Conservation (phyloP, 37 sponge, comb jelly and placozoan species). For the Bolinopsis microptera region DNA sequence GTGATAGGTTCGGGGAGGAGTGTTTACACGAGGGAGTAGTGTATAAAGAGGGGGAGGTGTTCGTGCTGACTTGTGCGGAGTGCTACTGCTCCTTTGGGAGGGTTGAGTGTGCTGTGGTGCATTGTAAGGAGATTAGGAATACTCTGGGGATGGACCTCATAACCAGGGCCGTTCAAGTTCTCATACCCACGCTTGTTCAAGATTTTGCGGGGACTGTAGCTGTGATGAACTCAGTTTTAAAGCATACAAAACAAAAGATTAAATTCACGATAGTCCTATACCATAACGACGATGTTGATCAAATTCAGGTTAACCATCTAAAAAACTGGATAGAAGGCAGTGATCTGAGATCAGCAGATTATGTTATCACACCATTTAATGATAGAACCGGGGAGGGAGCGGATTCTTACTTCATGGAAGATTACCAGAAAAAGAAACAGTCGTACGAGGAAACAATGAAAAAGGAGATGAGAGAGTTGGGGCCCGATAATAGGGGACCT, state of each 20-base stretch:
- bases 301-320: background rate
- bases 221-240: slow-evolving; percentile 42
- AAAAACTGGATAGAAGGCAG: slow-evolving; percentile 11
- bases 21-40: background rate
- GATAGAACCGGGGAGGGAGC: background rate
- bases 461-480: background rate
- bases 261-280: slow-evolving; percentile 23
- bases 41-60: background rate
- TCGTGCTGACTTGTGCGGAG: background rate
- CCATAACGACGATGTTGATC: background rate
- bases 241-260: background rate
- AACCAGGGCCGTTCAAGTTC: background rate
- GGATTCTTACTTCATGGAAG: background rate
- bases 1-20: background rate
- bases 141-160: slow-evolving; percentile 48
- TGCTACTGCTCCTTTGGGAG: slow-evolving; percentile 57
- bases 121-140: background rate
- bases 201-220: slow-evolving; percentile 44
- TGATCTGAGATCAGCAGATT: background rate
- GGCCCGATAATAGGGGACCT: background rate
- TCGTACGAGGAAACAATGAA: background rate
- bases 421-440: background rate
- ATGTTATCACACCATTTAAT: background rate
- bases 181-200: background rate
- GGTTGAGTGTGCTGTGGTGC: slow-evolving; percentile 50